These are phyloP conservation scores for Muscina levida DNA, from an alignment of 2,888 invertebrate genomes.

Conservation along the genomic window DNA sequence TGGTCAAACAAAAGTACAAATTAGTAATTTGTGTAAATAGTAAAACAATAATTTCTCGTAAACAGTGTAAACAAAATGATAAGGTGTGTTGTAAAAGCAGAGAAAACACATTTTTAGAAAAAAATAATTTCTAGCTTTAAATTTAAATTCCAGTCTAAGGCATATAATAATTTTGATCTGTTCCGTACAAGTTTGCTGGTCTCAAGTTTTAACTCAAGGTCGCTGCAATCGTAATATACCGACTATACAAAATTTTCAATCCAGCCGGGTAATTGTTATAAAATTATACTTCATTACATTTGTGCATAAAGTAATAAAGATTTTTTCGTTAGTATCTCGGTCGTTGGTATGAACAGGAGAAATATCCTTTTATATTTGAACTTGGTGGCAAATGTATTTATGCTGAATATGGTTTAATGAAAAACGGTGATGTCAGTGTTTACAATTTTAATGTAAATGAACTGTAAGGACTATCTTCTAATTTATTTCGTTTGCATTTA, in stretches of 20 bases:
- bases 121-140: background rate
- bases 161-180: background rate
- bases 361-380: constrained; percentile 87
- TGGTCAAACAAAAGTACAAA: background rate
- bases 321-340: constrained; percentile 83
- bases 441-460: constrained; percentile 80
- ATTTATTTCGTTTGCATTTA: too few relatives aligned
- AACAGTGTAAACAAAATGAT: constrained; percentile 33
- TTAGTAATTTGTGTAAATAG: too few relatives aligned
- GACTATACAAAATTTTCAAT: constrained; percentile 82
- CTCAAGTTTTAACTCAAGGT: constrained; percentile 83
- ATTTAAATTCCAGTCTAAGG: constrained; percentile 29
- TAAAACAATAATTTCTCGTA: too few relatives aligned
- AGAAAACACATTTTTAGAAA: too few relatives aligned
- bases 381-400: constrained; percentile 86
- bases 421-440: constrained; percentile 79
- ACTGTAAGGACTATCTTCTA: constrained; percentile 78
- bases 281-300: too few relatives aligned
- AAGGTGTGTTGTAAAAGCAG: constrained; percentile 50
- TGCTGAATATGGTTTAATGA: constrained; percentile 82
- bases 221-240: constrained; percentile 82
- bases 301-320: too few relatives aligned
- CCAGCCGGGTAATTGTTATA: constrained; percentile 68
- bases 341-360: constrained; percentile 87
- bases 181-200: background rate